These are phyloP conservation scores for Chrysoperla carnea DNA, from an alignment of 1,140 invertebrate species.

Conservation along the genomic window DNA sequence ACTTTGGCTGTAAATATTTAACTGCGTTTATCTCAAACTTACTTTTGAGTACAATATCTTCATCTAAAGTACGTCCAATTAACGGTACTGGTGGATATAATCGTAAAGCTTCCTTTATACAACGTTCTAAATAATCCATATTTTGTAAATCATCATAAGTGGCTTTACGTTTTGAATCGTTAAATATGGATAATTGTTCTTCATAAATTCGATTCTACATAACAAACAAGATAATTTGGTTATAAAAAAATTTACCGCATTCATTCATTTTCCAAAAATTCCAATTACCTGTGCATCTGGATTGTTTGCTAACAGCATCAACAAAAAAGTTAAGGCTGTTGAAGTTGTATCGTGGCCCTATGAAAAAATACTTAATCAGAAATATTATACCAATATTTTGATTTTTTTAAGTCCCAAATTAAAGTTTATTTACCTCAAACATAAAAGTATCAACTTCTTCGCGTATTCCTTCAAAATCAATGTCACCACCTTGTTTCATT, in stretches of 20 bases:
- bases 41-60: constrained; percentile 19
- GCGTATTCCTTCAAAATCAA: constrained; percentile 41
- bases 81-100: constrained; percentile 51
- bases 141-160: constrained; percentile 34
- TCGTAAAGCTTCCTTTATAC: constrained; percentile 41
- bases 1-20: too few relatives aligned
- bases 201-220: constrained; percentile 15
- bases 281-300: constrained; percentile 4
- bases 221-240: not conserved
- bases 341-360: constrained; percentile 9
- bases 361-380: too few relatives aligned
- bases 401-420: too few relatives aligned
- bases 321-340: constrained; percentile 6
- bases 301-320: constrained; percentile 8
- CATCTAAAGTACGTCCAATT: constrained; percentile 31
- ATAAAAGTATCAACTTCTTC: constrained; percentile 60
- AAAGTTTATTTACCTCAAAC: constrained; percentile 46
- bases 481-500: constrained; percentile 26
- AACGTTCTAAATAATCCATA: constrained; percentile 43
- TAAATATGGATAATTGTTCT: constrained; percentile 22
- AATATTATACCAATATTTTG: too few relatives aligned
- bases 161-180: constrained; percentile 10
- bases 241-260: not conserved
- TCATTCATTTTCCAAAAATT: not conserved
- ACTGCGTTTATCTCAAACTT: too few relatives aligned